Evolutionary conservation across 2,113 vertebrate species (phyloP).

Genomic region (Nannobrachium achirus): DNA sequence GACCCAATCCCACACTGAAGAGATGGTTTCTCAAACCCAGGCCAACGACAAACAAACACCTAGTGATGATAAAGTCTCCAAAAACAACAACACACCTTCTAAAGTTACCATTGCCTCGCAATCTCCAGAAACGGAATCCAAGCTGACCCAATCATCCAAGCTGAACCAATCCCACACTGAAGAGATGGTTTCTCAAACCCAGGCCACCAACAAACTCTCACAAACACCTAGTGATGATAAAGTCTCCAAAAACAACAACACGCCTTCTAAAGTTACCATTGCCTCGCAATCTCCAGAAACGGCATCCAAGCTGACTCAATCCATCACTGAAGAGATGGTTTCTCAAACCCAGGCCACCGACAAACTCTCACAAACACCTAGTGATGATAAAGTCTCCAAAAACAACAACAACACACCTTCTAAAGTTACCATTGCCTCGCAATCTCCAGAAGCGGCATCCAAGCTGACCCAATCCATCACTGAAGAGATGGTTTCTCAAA

Average conservation of each 20-base stretch:
- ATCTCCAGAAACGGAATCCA: slow-evolving; percentile 1
- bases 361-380: not conserved
- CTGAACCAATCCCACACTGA: not conserved
- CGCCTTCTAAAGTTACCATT: slow-evolving; percentile 4
- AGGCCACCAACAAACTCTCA: no score
- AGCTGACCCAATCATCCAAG: not conserved
- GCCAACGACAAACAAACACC: slow-evolving; percentile 16
- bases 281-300: slow-evolving; percentile 4
- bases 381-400: not conserved
- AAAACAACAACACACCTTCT: not conserved
- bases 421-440: slow-evolving; percentile 5
- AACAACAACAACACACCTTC: slow-evolving; percentile 8
- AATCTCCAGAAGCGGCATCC: not conserved
- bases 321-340: slow-evolving; percentile 5
- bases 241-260: no score
- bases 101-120: slow-evolving; percentile 5
- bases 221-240: no score
- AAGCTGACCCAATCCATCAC: not conserved
- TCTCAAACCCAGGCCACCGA: slow-evolving; percentile 14
- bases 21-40: slow-evolving; percentile 9
- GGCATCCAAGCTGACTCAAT: not conserved
- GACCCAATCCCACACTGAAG: not conserved
- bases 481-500: slow-evolving; percentile 9
- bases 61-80: not conserved
- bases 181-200: no score